Evolutionary conservation across 2,888 invertebrate species (phyloP).

Genomic region (Sinhomidia bicolor): DNA sequence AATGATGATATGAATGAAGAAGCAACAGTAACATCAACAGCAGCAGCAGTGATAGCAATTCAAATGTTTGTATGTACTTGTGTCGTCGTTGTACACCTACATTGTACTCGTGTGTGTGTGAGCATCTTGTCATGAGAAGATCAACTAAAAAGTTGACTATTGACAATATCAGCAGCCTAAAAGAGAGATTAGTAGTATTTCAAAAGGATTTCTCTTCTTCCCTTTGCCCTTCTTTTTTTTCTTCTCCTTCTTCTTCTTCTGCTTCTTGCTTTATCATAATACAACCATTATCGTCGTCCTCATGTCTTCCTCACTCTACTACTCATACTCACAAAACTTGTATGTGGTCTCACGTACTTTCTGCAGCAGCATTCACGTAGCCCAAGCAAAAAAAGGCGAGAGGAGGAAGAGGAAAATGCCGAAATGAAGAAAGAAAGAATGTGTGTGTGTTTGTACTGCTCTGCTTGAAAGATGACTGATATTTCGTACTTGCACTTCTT

Average conservation of each 20-base stretch:
- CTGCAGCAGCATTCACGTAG: not conserved
- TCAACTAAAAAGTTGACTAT: too few relatives aligned
- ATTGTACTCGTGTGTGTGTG: too few relatives aligned
- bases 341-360: conserved; percentile 36
- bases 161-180: not conserved
- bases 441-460: not conserved
- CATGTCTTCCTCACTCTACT: not conserved
- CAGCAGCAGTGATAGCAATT: too few relatives aligned
- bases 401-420: not conserved
- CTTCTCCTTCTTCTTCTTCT: too few relatives aligned
- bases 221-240: conserved; percentile 30
- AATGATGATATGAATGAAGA: too few relatives aligned
- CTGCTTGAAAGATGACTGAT: not conserved
- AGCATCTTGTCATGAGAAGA: too few relatives aligned
- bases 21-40: too few relatives aligned
- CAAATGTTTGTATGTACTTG: too few relatives aligned
- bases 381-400: not conserved
- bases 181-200: not conserved
- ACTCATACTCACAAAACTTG: too few relatives aligned
- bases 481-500: not conserved
- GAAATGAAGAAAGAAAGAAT: not conserved
- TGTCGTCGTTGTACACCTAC: too few relatives aligned
- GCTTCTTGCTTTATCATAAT: not conserved
- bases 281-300: not conserved
- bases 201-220: not conserved